A percentile compares a stretch with the other conserved stretches of the same genome.
Evolutionary conservation across 2,113 vertebrate species (phyloP).

Genomic region (Chlorocebus sabaeus): DNA sequence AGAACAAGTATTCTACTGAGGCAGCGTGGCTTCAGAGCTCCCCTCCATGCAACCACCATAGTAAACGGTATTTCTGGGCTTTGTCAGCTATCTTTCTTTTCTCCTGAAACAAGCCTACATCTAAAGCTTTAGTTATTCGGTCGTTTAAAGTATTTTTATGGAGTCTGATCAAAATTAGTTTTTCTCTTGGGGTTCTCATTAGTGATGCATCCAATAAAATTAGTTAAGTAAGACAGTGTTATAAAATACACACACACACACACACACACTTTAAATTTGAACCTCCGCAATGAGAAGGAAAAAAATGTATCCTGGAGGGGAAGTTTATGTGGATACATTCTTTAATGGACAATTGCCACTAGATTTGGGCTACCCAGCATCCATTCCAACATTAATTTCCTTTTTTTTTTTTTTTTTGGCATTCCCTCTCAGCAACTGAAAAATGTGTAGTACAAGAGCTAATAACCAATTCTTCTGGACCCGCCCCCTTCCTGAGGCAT

Average conservation of each 20-base stretch:
- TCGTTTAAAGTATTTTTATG: neutral
- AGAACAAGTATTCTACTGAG: neutral
- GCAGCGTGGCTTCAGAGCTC: neutral
- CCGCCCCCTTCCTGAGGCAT: neutral
- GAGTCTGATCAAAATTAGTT: neutral
- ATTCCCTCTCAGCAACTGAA: neutral
- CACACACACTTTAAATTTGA: neutral
- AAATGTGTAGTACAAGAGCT: neutral
- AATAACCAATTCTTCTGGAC: neutral
- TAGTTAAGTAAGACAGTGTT: neutral
- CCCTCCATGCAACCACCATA: fast-evolving
- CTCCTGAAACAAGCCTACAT: neutral
- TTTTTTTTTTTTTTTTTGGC: neutral
- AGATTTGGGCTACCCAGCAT: neutral
- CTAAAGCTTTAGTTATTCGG: neutral
- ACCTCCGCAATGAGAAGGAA: neutral
- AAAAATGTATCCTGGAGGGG: neutral
- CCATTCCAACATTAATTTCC: neutral
- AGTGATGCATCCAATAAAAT: neutral
- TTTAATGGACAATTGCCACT: neutral
- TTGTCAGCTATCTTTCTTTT: neutral
- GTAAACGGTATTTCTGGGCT: neutral
- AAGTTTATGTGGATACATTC: neutral
- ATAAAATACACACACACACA: neutral
- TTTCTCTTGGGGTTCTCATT: neutral